phyloP scores from a whole-genome alignment of 2,113 vertebrate species.

The Dascyllus trimaculatus region DNA sequence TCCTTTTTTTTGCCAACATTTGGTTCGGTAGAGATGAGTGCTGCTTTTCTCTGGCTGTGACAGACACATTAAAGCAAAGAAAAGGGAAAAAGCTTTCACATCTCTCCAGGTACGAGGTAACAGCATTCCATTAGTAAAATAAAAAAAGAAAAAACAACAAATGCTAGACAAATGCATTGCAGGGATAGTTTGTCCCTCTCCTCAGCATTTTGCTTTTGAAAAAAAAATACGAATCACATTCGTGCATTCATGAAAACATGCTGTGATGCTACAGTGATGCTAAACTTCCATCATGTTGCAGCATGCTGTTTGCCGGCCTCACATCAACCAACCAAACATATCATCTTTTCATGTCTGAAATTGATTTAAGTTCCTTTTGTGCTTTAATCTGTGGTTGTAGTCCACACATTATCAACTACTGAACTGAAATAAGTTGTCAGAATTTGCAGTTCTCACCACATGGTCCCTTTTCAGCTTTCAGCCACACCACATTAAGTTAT shows the following conservation, averaged over 20 bases:
- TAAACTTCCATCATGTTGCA: not conserved
- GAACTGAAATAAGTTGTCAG: too few relatives aligned
- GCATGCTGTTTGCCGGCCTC: not conserved
- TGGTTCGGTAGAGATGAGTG: conserved; percentile 13
- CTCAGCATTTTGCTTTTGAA: not conserved
- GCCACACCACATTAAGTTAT: not conserved
- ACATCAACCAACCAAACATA: not conserved
- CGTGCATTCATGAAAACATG: not conserved
- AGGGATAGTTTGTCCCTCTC: not conserved
- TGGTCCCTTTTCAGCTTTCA: not conserved
- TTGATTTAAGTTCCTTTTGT: not conserved
- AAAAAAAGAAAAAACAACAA: conserved; percentile 4
- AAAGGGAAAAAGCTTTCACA: conserved; percentile 35
- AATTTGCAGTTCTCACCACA: too few relatives aligned
- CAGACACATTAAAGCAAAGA: conserved; percentile 31
- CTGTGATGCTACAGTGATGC: not conserved
- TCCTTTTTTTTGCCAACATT: conserved; percentile 11
- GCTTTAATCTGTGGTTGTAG: not conserved
- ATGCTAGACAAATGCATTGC: not conserved
- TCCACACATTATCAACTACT: not conserved
- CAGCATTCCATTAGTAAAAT: conserved; percentile 22
- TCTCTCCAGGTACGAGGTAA: conserved; percentile 14
- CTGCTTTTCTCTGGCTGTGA: conserved; percentile 1
- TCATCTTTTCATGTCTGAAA: not conserved
- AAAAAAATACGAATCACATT: not conserved